Evolutionary conservation across 2,113 vertebrate genomes (phyloP), one percentile per base, ranked within the genome.

Genomic region (Petrocephalus microphthalmus): DNA sequence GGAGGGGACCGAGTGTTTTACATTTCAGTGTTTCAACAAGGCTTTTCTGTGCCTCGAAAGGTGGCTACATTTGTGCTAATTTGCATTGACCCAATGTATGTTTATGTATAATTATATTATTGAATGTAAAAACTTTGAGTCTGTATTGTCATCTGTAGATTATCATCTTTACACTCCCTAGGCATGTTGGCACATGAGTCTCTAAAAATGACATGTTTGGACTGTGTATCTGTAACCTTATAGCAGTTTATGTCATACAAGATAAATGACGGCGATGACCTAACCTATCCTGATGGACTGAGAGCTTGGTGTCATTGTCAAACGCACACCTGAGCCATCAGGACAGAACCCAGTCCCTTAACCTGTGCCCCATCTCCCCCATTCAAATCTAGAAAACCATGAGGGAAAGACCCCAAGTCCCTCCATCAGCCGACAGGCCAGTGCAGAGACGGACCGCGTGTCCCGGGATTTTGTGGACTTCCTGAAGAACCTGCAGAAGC

Each of bases 381-480:
- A 47, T 56, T 64, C 37, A 17, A 47, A 57, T 22, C 84, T 94
- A 98, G 98, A 99, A 87, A 94, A 95, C 89, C 97, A 97, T 51
- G 98, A 99, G 90, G 92, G 94, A 29, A 99, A 97, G 89, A 94
- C 97, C 2, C 93, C 97, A 88, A 98, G 98, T 91, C 98, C 98
- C 1, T 97, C 97, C 56, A 94, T 98, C 54, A 96, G 95, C 92
- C 97, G 97, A 87, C 97, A 97, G 64, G 94, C 95, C 85, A 98
- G 97, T 94, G 92, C 98, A 0, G 98, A 99, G 89, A 97, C 97
- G 0, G 98, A 99, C 84, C 93, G 97, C 11, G 97, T 96, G 25
- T 97, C 97, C 89, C 97, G 95, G 93, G 98, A 99, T 87, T 99
- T 99, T 89, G 90, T 95, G 67, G 98, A 99, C 15, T 99, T 98